A percentile compares a stretch with the other conserved stretches of the same genome.
Conservation (phyloP, 2,888 invertebrate species). For the Euphydryas editha region DNA sequence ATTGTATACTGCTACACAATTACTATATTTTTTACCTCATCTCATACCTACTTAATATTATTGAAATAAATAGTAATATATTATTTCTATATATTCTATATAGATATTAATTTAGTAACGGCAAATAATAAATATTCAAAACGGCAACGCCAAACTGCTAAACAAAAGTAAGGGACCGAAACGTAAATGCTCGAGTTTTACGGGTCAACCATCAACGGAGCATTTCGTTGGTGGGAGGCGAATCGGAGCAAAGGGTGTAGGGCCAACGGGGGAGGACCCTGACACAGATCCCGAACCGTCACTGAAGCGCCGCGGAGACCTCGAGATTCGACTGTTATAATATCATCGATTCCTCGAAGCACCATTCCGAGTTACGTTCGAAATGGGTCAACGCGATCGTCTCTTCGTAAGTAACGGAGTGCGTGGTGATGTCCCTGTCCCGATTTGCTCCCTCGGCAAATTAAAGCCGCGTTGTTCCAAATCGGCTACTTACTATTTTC, state of each 20-base stretch:
- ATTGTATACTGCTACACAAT: slow-evolving; percentile 26
- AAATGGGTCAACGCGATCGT: slow-evolving; percentile 77
- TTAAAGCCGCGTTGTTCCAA: slow-evolving; percentile 51
- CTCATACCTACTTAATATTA: background rate
- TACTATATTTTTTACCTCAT: slow-evolving; percentile 4
- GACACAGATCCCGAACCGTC: slow-evolving; percentile 81
- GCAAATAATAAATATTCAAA: slow-evolving; percentile 46
- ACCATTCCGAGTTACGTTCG: slow-evolving; percentile 69
- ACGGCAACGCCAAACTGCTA: slow-evolving; percentile 63
- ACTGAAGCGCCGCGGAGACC: slow-evolving; percentile 71
- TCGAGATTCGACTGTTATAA: slow-evolving; percentile 73
- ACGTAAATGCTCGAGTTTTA: slow-evolving; percentile 75
- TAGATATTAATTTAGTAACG: slow-evolving; percentile 15
- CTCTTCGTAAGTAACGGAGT: slow-evolving; percentile 62
- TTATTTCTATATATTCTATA: background rate
- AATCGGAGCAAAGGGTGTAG: slow-evolving; percentile 63
- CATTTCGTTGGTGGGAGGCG: slow-evolving; percentile 56
- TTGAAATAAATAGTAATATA: background rate
- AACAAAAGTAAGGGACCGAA: slow-evolving; percentile 65
- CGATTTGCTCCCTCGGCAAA: slow-evolving; percentile 73
- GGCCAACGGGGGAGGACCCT: slow-evolving; percentile 76
- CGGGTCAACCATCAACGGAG: slow-evolving; percentile 69
- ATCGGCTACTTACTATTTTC: slow-evolving; percentile 22
- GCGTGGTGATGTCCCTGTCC: slow-evolving; percentile 72
- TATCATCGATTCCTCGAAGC: slow-evolving; percentile 78